Evolutionary conservation across 2,113 vertebrate species (phyloP).

Genomic region (Damaliscus lunatus): DNA sequence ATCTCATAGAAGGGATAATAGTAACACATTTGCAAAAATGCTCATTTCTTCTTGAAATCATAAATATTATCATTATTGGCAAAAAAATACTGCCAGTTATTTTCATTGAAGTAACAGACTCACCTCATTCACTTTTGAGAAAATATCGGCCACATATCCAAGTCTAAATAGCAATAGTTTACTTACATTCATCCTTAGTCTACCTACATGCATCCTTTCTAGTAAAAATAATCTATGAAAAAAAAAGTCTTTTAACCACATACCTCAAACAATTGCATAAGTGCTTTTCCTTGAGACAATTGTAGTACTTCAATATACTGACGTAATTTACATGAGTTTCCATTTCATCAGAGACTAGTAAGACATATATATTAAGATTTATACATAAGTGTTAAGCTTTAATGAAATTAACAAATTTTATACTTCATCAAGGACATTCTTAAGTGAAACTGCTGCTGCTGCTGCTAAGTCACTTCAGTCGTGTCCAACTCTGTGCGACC

Average conservation of each 20-base stretch:
- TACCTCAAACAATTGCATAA: not conserved
- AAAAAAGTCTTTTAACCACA: not conserved
- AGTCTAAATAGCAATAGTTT: constrained; percentile 9
- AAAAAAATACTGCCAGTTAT: not conserved
- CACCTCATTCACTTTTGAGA: not conserved
- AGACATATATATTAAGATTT: not conserved
- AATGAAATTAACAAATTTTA: not conserved
- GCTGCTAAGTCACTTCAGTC: too few relatives aligned
- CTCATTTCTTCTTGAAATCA: not conserved
- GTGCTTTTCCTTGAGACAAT: not conserved
- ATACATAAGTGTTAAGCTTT: not conserved
- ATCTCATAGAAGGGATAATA: not conserved
- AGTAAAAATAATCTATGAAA: constrained; percentile 25
- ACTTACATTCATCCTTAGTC: not conserved
- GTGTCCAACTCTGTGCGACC: too few relatives aligned
- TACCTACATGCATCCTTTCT: constrained; percentile 5
- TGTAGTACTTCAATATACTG: not conserved
- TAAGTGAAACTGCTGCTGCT: not conserved
- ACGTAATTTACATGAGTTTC: not conserved
- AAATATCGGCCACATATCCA: not conserved
- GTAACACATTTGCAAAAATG: not conserved
- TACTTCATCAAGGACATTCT: not conserved
- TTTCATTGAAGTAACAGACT: not conserved
- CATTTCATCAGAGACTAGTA: constrained; percentile 3
- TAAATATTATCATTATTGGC: constrained; percentile 11